phyloP scores from a whole-genome alignment of 2,797 vertebrate genomes.

The Gephyroberyx darwinii region DNA sequence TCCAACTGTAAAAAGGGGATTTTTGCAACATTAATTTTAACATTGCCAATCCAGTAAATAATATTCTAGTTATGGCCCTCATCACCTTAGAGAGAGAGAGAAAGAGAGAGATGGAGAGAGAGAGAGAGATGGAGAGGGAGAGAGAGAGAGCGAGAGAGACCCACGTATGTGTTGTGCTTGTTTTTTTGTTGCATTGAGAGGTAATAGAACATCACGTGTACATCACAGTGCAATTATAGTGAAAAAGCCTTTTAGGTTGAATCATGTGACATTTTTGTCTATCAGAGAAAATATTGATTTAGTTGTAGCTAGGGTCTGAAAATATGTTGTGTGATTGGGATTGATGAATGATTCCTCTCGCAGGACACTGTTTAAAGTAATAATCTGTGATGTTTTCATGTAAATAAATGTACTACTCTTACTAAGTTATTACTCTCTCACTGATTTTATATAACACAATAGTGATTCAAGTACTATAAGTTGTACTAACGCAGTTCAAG shows the following conservation, averaged over 20 bases:
- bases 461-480: too few relatives aligned
- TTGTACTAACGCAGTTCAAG: too few relatives aligned
- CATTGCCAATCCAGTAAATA: conserved; percentile 88
- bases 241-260: conserved; percentile 55
- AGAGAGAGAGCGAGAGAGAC: not conserved
- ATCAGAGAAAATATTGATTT: conserved; percentile 30
- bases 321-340: conserved; percentile 6
- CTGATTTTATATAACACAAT: too few relatives aligned
- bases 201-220: conserved; percentile 52
- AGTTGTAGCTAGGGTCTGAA: conserved; percentile 7
- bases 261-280: conserved; percentile 46
- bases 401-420: too few relatives aligned
- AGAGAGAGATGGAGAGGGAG: conserved; percentile 1
- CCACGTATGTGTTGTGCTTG: conserved; percentile 43
- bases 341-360: conserved; percentile 1
- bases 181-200: conserved; percentile 45
- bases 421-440: too few relatives aligned
- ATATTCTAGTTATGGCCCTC: conserved; percentile 83
- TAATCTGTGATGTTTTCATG: not conserved
- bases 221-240: conserved; percentile 54
- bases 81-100: conserved; percentile 68
- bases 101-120: conserved; percentile 7
- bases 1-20: conserved; percentile 84
- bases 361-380: not conserved
- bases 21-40: conserved; percentile 92